These are phyloP conservation scores for Adelognathus sp. DNA, from an alignment of 2,888 invertebrate genomes.

Conservation along the genomic window DNA sequence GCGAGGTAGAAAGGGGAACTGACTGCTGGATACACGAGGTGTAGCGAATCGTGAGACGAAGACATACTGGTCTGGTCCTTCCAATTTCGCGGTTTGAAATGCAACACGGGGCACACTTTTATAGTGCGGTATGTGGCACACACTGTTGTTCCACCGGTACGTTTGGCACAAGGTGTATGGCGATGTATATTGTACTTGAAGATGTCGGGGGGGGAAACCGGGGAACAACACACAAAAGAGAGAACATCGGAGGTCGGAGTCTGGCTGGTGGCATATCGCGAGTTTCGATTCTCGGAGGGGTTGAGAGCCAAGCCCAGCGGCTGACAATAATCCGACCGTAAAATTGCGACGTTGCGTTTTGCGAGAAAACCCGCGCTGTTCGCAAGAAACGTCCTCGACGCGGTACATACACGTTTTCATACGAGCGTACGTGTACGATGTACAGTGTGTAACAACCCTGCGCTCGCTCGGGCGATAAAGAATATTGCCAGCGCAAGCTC, in stretches of 20 bases:
- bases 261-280: slow-evolving; percentile 37
- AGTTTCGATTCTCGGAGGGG: slow-evolving; percentile 13
- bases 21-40: neutral
- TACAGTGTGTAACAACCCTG: slow-evolving; percentile 1
- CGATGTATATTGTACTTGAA: slow-evolving; percentile 25
- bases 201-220: neutral
- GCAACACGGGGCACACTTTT: slow-evolving; percentile 38
- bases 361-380: slow-evolving; percentile 38
- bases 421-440: neutral
- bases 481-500: slow-evolving; percentile 42
- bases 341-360: slow-evolving; percentile 61
- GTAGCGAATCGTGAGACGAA: neutral
- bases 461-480: slow-evolving; percentile 57
- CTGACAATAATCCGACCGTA: slow-evolving; percentile 60
- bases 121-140: neutral
- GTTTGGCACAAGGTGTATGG: slow-evolving; percentile 27
- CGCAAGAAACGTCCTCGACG: slow-evolving; percentile 31
- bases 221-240: neutral
- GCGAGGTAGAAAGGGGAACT: neutral
- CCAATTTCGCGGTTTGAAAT: slow-evolving; percentile 51
- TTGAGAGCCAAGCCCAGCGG: slow-evolving; percentile 36
- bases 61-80: slow-evolving; percentile 25
- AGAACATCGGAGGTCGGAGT: neutral
- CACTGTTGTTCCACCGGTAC: slow-evolving; percentile 25
- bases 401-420: neutral